A percentile compares a stretch with the other conserved stretches of the same genome.
phyloP scores from a whole-genome alignment of 2,113 vertebrate species.

The Thermophis baileyi region DNA sequence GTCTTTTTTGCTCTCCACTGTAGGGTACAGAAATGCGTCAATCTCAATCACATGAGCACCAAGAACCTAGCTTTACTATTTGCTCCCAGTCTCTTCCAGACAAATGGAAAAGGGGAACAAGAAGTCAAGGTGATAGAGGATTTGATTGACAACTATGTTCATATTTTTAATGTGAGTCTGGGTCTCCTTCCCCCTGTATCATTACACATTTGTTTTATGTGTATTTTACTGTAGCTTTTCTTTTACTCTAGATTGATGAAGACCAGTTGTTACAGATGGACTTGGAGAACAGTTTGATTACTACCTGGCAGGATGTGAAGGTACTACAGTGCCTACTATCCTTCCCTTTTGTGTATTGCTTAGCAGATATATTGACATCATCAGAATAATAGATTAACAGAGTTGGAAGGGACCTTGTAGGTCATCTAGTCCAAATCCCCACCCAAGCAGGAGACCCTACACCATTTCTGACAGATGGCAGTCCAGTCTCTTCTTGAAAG shows the following conservation, averaged over 20 bases:
- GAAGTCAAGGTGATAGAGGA: constrained; percentile 96
- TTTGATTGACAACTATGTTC: constrained; percentile 90
- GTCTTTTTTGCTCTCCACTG: not conserved
- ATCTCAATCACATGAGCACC: constrained; percentile 97
- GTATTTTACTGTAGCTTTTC: not conserved
- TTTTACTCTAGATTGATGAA: constrained; percentile 82
- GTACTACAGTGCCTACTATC: constrained; percentile 57
- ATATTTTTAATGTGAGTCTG: constrained; percentile 85
- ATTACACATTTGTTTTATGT: fast-evolving
- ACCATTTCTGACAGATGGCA: no score
- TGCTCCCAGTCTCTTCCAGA: constrained; percentile 97
- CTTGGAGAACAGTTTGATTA: constrained; percentile 94
- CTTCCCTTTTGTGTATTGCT: not conserved
- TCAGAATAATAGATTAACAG: no score
- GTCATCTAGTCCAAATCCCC: no score
- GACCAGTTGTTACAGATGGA: constrained; percentile 96
- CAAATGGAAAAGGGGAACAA: constrained; percentile 89
- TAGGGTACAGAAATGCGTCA: constrained; percentile 95
- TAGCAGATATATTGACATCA: not conserved
- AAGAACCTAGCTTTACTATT: constrained; percentile 94
- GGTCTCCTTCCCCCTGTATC: no score
- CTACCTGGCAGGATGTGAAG: constrained; percentile 96
- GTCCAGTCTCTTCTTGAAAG: no score
- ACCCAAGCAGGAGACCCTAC: no score
- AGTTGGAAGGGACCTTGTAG: no score